Evolutionary conservation across 2,113 vertebrate species (phyloP).

Genomic region (Athene noctua): DNA sequence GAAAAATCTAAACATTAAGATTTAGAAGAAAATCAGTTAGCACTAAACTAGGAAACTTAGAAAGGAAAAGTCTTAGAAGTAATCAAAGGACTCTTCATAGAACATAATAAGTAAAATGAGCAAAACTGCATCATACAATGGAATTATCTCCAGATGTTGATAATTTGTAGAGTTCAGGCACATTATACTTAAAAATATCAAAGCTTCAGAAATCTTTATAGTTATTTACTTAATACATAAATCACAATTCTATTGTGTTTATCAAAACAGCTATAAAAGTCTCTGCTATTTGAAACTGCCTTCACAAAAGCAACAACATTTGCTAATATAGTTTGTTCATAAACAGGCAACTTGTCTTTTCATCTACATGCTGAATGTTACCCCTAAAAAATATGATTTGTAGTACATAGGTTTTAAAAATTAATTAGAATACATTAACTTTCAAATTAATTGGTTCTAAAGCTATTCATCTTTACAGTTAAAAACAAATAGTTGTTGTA

Average conservation of each 20-base stretch:
- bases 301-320: not conserved
- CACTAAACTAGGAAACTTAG: not conserved
- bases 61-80: not conserved
- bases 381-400: not conserved
- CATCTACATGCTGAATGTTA: not conserved
- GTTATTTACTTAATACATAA: not conserved
- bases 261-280: not conserved
- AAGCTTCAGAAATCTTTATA: not conserved
- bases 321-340: not conserved
- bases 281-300: not conserved
- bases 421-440: not conserved
- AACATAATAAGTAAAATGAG: not conserved
- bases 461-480: not conserved
- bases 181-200: not conserved
- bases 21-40: not conserved
- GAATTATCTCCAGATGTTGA: not conserved
- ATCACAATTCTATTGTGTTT: not conserved
- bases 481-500: not conserved
- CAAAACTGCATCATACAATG: not conserved
- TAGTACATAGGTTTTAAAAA: not conserved
- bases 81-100: not conserved
- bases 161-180: not conserved
- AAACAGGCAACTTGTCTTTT: not conserved
- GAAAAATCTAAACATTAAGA: not conserved
- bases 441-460: not conserved